Evolutionary conservation across 2,797 vertebrate genomes (phyloP).

Genomic region (Typhlichthys eigenmanni): DNA sequence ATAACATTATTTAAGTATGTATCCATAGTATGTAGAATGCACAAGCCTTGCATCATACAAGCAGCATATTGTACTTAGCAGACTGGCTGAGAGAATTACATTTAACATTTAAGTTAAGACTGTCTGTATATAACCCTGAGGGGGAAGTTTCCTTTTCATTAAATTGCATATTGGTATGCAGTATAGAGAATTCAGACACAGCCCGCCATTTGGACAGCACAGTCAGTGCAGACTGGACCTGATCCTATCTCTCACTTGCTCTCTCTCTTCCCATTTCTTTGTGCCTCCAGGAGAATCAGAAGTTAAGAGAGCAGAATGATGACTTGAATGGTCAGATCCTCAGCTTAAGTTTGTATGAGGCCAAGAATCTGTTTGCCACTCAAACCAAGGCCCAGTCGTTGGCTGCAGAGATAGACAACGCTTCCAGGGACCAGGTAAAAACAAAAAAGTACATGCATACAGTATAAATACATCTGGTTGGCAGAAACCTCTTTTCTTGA

Average conservation of each 20-base stretch:
- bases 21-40: no score
- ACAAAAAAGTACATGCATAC: background rate
- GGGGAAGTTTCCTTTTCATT: no score
- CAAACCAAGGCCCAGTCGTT: conserved; percentile 96
- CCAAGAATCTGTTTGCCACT: conserved; percentile 92
- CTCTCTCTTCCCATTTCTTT: conserved; percentile 1
- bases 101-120: no score
- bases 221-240: background rate
- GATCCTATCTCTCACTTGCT: background rate
- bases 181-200: no score
- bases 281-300: conserved; percentile 86
- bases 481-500: no score
- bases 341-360: conserved; percentile 93
- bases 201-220: no score
- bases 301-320: conserved; percentile 93
- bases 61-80: no score
- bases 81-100: no score
- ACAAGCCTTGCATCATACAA: no score
- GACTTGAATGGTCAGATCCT: conserved; percentile 95
- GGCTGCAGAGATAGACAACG: conserved; percentile 95
- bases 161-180: no score
- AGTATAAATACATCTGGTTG: background rate
- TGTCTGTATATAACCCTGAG: no score
- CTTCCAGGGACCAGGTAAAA: conserved; percentile 92
- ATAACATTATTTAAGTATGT: no score